Evolutionary conservation across 2,113 vertebrate species (phyloP).

Genomic region (Micronycteris hirsuta): DNA sequence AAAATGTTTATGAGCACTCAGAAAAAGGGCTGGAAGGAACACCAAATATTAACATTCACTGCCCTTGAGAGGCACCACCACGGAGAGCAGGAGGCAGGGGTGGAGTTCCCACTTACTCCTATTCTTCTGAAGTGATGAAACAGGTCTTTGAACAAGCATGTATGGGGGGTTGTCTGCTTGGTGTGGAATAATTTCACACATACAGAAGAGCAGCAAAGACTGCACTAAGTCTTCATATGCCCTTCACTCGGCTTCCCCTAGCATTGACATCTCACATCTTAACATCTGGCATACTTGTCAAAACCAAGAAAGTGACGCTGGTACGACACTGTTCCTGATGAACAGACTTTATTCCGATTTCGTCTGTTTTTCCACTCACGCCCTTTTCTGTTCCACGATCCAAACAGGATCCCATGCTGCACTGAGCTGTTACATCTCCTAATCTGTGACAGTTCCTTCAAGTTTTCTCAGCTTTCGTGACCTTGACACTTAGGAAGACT

Average conservation of each 20-base stretch:
- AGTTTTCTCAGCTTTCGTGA: background rate
- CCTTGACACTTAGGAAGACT: fast-evolving
- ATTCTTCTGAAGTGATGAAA: background rate
- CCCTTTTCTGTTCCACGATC: background rate
- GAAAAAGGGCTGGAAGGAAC: background rate
- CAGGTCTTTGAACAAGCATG: background rate
- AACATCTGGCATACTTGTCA: background rate
- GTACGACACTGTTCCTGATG: fast-evolving
- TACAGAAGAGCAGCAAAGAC: background rate
- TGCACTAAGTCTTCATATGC: fast-evolving
- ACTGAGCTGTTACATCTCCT: background rate
- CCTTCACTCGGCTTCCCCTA: background rate
- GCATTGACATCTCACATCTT: fast-evolving
- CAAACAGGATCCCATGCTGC: background rate
- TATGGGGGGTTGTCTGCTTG: background rate
- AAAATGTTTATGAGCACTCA: background rate
- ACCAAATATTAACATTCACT: fast-evolving
- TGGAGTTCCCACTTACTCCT: background rate
- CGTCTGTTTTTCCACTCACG: background rate
- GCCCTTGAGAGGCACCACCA: fast-evolving
- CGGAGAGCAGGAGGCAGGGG: too few relatives aligned
- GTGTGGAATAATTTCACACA: background rate
- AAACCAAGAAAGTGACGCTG: fast-evolving
- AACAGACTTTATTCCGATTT: background rate
- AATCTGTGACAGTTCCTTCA: fast-evolving